Evolutionary conservation across 2,113 vertebrate genomes (phyloP).

Genomic region (Cyanistes caeruleus): DNA sequence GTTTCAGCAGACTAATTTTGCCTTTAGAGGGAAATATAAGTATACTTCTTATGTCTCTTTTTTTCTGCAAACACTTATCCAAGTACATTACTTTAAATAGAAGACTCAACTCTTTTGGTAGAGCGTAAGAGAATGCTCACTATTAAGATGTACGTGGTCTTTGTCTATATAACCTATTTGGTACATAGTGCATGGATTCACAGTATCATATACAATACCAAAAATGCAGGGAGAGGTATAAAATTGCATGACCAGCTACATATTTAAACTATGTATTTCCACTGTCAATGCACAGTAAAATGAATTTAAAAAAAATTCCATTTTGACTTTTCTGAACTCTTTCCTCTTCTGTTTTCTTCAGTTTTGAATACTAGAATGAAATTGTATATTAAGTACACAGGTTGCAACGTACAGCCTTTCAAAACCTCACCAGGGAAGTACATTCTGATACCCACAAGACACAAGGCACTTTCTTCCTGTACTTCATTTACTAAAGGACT

Average conservation of each 20-base stretch:
- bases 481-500: background rate
- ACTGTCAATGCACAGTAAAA: background rate
- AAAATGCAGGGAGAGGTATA: background rate
- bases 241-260: background rate
- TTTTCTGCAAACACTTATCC: background rate
- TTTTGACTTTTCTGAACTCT: background rate
- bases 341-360: background rate
- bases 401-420: background rate
- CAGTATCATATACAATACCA: background rate
- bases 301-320: background rate
- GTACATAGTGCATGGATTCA: background rate
- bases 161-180: background rate
- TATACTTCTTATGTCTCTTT: background rate
- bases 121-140: background rate
- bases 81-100: background rate
- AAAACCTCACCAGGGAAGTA: background rate
- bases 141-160: rapidly evolving
- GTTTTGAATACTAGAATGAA: background rate
- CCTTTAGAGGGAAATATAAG: background rate
- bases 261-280: background rate
- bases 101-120: background rate
- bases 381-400: background rate
- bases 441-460: background rate
- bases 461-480: background rate
- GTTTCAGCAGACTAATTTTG: background rate